phyloP scores from a whole-genome alignment of 2,113 vertebrate genomes.

The Passer montanus region DNA sequence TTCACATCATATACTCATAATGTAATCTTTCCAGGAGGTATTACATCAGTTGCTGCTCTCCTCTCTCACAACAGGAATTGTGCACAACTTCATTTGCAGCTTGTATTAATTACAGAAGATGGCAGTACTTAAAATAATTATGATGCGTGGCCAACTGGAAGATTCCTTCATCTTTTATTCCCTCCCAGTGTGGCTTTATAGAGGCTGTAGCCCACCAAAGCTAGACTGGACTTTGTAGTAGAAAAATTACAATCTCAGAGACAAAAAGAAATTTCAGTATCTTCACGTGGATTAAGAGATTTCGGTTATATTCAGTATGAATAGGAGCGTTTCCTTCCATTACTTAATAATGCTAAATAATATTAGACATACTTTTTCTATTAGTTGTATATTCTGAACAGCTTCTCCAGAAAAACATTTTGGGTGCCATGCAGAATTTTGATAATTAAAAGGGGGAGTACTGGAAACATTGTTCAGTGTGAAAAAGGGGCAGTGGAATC shows the following conservation, averaged over 20 bases:
- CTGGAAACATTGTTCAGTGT: not conserved
- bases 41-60: not conserved
- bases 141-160: not conserved
- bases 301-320: not conserved
- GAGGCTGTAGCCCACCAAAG: not conserved
- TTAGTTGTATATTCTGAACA: not conserved
- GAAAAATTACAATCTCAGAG: not conserved
- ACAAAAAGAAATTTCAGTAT: not conserved
- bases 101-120: constrained; percentile 59
- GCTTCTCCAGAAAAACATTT: not conserved
- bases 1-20: constrained; percentile 8
- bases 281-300: not conserved
- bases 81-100: constrained; percentile 8
- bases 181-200: not conserved
- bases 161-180: not conserved
- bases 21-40: not conserved
- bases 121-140: constrained; percentile 58
- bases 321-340: not conserved
- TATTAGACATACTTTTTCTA: not conserved
- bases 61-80: not conserved
- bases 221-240: not conserved
- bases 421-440: not conserved
- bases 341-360: not conserved
- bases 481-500: not conserved
- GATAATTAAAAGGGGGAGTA: not conserved